These are phyloP conservation scores for Rousettus madagascariensis DNA, from an alignment of 2,797 vertebrate species.

Conservation along the genomic window DNA sequence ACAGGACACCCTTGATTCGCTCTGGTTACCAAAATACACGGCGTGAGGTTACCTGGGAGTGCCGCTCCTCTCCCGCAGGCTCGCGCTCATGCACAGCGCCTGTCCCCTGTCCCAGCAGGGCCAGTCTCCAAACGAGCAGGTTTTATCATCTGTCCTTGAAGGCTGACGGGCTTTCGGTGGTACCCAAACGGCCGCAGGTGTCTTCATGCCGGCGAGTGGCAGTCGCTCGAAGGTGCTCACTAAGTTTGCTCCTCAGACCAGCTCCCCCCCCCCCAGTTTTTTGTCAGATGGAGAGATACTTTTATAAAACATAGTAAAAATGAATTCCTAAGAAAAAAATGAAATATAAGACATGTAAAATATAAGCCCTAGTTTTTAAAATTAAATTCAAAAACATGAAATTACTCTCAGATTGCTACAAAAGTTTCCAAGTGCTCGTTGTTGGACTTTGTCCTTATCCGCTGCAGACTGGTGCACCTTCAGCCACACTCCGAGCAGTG, in stretches of 20 bases:
- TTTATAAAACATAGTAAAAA: conserved; percentile 33
- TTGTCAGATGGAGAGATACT: conserved; percentile 11
- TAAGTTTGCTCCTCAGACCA: not conserved
- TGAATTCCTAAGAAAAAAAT: not conserved
- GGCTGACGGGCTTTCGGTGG: not conserved
- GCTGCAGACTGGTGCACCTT: not conserved
- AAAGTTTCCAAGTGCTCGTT: conserved; percentile 20
- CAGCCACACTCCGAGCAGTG: not conserved
- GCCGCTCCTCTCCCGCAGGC: not conserved
- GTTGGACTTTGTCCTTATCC: not conserved
- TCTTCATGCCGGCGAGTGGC: not conserved
- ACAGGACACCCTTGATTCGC: conserved; percentile 2
- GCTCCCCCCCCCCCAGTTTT: not conserved
- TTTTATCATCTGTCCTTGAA: not conserved
- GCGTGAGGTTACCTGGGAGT: not conserved
- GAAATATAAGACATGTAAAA: conserved; percentile 4
- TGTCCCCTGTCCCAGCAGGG: not conserved
- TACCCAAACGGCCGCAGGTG: not conserved
- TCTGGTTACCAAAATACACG: not conserved
- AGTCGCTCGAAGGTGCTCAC: not conserved
- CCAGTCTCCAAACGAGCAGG: not conserved
- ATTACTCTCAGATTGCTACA: not conserved
- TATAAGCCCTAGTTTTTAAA: not conserved
- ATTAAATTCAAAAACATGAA: conserved; percentile 8
- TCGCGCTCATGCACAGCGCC: not conserved